Base-by-base conservation (phyloP, 2,113 vertebrate species). In the Trichechus manatus region DNA sequence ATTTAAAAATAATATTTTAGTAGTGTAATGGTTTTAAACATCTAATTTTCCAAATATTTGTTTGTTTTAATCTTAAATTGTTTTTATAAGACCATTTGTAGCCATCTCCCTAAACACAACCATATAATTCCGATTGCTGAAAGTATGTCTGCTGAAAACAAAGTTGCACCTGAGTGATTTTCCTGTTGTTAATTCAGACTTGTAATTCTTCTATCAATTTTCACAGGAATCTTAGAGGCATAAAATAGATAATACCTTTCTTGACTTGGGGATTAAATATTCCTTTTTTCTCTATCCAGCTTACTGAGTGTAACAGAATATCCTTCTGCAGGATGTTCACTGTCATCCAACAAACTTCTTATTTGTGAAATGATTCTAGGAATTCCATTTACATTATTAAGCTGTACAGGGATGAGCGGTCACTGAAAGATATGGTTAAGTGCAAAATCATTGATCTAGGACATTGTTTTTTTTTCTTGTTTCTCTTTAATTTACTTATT, bases 61-160 rank as follows among this genome's bases (percentile, higher is more conserved):
- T 42, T 92, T 89, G 29, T 72, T 95, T 94, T 95, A 72, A 80
- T 94, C 7, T 79, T 89, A 77, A 93, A 64, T 94, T 75, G 5
- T 70, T 86, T 82, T 0, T 31, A n/a, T 63, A 31, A 92, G 75
- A 75, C 17, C 89, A 56, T 75, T 87, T 29, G 78, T 6, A 66
- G 1, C 3, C 22, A 66, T 77, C 25, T 44, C 47, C 5, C 94
- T 93, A 77, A 70, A 72, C 11, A 27, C n/a, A 47, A 42, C 75
- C 50, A 6, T 33, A 27, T 53, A 82, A 94, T 82, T 93, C 2
- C 8, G 23, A 92, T 88, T 92, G 23, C 4, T 82, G 50, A 87
- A 17, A 89, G 7, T 47, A 20, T 70, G 47, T 59, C 39, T 90
- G 22, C 20, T 91, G 72, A 92, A 92, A 77, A 72, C 63, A 33